phyloP scores from a whole-genome alignment of 2,888 invertebrate species.

The Antheraea assamensis region DNA sequence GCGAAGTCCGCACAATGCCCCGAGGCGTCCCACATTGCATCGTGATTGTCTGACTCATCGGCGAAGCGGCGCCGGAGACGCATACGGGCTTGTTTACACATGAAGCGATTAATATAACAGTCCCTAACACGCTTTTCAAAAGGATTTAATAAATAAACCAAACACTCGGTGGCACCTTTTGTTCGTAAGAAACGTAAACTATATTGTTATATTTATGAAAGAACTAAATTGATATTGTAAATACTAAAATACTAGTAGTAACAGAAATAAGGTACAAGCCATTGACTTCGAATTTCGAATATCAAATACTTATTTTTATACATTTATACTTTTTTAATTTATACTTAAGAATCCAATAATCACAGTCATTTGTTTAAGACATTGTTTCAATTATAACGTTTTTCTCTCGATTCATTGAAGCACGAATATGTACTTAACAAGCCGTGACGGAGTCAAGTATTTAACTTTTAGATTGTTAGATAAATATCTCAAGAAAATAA shows the following conservation, averaged over 20 bases:
- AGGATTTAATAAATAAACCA: slow-evolving; percentile 6
- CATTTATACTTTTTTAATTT: no score
- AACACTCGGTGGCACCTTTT: not conserved
- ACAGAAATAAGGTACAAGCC: no score
- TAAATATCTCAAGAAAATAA: slow-evolving; percentile 6
- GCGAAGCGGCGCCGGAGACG: slow-evolving; percentile 57
- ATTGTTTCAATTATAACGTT: slow-evolving; percentile 58
- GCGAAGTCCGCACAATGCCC: slow-evolving; percentile 49
- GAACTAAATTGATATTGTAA: not conserved
- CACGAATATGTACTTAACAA: slow-evolving; percentile 55
- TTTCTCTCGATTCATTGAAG: slow-evolving; percentile 55
- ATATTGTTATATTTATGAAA: not conserved
- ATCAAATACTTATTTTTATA: no score
- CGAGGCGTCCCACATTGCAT: slow-evolving; percentile 74
- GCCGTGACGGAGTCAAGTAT: slow-evolving; percentile 47
- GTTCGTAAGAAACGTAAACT: not conserved
- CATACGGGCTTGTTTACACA: slow-evolving; percentile 73
- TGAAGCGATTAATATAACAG: slow-evolving; percentile 66
- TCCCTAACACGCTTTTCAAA: slow-evolving; percentile 18
- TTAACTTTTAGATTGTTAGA: slow-evolving; percentile 13
- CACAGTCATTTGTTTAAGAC: slow-evolving; percentile 26
- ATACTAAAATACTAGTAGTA: no score
- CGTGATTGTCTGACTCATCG: slow-evolving; percentile 72
- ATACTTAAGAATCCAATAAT: not conserved
- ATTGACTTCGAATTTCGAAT: no score